Evolutionary conservation across 2,113 vertebrate species (phyloP), one percentile per base, ranked within the genome.

Genomic region (Seriola aureovittata): DNA sequence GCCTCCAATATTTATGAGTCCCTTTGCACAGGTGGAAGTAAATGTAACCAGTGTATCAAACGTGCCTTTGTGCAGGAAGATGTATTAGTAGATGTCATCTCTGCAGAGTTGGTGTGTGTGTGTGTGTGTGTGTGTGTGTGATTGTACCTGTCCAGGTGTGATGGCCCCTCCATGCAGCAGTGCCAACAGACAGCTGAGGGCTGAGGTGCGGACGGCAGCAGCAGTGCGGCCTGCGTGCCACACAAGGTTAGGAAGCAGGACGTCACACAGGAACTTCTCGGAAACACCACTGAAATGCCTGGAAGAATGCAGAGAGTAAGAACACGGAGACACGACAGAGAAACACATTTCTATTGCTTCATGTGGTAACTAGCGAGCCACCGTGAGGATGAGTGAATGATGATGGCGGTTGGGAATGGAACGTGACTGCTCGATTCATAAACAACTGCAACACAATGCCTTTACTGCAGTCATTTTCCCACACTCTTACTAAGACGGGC

Each of bases 141-240:
- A 23, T 1, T 62, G 52, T 89, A 99, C 98, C 97, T 97, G 96
- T 85, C 94, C 69, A 8, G 93, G 87, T 84, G 93, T 7, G 93
- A 96, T 75, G 93, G 95, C 83, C 57, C 91, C 87, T 90, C 94
- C 75, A 63, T 96, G 95, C 83, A 96, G 82, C 50, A 99, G 94
- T 2, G 97, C 96, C 95, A 98, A 96, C 84, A 99, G 95, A 90
- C 97, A 98, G 74, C 97, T 97, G 64, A 99, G 93, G 7, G 96
- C 95, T 0, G 97, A 91, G 1, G 96, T 97, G 73, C 98, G 97
- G 85, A 98, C 94, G 75, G 98, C 97, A 5, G 95, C 96, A 0
- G 97, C 96, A 0, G 95, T 96, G 79, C 95, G 96, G 23, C 98
- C 98, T 0, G 96, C 97, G 0, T 90, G 95, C 98, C 98, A 99